Conservation (phyloP, 2,888 invertebrate species). For the Patella ulyssiponensis region DNA sequence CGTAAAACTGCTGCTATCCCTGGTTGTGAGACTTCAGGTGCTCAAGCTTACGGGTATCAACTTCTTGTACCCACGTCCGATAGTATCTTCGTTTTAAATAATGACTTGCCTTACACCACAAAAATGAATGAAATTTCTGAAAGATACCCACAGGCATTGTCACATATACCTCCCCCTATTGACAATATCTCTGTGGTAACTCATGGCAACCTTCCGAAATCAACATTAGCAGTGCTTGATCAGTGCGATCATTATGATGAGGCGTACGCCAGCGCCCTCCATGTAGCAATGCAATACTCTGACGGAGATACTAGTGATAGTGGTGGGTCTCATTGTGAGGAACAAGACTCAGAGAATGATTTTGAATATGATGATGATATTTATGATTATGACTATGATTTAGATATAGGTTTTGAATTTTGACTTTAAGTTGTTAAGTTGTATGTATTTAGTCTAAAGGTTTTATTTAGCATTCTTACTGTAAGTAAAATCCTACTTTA, state of each 20-base stretch:
- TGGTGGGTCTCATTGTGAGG: slow-evolving; percentile 60
- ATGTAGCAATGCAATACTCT: slow-evolving; percentile 59
- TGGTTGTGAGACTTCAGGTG: slow-evolving; percentile 35
- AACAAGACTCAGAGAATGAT: slow-evolving; percentile 61
- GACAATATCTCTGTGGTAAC: slow-evolving; percentile 66
- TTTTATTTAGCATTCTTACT: neutral
- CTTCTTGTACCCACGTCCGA: slow-evolving; percentile 56
- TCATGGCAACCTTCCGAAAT: slow-evolving; percentile 50
- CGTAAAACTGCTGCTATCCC: slow-evolving; percentile 54
- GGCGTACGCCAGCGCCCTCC: slow-evolving; percentile 60
- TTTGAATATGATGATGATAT: slow-evolving; percentile 70
- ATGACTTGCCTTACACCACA: slow-evolving; percentile 66
- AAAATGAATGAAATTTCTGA: slow-evolving; percentile 62
- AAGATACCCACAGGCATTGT: slow-evolving; percentile 51
- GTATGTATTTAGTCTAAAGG: neutral
- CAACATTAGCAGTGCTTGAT: slow-evolving; percentile 49
- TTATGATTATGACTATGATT: slow-evolving; percentile 65
- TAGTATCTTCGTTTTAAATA: slow-evolving; percentile 63
- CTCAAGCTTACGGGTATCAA: slow-evolving; percentile 56
- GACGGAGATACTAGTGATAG: slow-evolving; percentile 66
- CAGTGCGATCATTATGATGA: slow-evolving; percentile 62
- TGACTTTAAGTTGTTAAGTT: slow-evolving; percentile 28
- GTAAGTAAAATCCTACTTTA: no score
- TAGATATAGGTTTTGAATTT: slow-evolving; percentile 56
- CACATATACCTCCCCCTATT: slow-evolving; percentile 67